Evolutionary conservation across 1,140 invertebrate genomes (phyloP).

Genomic region (Philotrypesis tridentata): DNA sequence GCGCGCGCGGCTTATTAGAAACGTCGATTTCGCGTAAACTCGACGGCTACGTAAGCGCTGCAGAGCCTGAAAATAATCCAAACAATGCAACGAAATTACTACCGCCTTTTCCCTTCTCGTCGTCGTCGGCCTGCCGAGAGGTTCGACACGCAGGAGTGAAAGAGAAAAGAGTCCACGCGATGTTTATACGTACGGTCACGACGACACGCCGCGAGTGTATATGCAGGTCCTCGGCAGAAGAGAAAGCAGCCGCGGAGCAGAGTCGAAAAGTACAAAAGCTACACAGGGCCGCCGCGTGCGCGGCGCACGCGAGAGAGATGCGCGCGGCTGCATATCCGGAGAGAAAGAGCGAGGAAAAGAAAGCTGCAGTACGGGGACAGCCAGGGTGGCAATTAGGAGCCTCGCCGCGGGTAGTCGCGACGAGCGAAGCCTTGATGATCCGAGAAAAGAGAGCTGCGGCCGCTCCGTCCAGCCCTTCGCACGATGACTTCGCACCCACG

Average conservation of each 20-base stretch:
- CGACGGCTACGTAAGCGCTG: too few species aligned
- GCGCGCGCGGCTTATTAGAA: too few species aligned
- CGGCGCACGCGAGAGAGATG: background rate
- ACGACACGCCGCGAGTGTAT: too few species aligned
- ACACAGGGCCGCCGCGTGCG: background rate
- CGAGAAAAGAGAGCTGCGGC: constrained; percentile 24
- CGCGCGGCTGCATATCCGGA: too few species aligned
- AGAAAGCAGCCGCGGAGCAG: background rate
- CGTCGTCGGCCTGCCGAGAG: too few species aligned
- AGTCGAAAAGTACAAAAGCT: background rate
- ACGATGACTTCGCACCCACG: constrained; percentile 46
- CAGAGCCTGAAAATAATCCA: too few species aligned
- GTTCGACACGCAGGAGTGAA: too few species aligned
- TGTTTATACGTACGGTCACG: too few species aligned
- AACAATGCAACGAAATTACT: background rate
- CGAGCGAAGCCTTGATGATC: constrained; percentile 7
- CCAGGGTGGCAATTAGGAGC: constrained; percentile 40
- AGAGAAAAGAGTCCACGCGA: background rate
- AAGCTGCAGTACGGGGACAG: background rate
- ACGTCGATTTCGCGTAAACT: background rate
- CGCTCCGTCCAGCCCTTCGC: constrained; percentile 25
- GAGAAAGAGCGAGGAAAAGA: background rate
- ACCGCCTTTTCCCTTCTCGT: background rate
- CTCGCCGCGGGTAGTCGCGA: background rate
- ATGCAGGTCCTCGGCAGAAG: background rate